Base-by-base conservation (phyloP, 2,888 invertebrate genomes). In the Drosophila neotestacea region DNA sequence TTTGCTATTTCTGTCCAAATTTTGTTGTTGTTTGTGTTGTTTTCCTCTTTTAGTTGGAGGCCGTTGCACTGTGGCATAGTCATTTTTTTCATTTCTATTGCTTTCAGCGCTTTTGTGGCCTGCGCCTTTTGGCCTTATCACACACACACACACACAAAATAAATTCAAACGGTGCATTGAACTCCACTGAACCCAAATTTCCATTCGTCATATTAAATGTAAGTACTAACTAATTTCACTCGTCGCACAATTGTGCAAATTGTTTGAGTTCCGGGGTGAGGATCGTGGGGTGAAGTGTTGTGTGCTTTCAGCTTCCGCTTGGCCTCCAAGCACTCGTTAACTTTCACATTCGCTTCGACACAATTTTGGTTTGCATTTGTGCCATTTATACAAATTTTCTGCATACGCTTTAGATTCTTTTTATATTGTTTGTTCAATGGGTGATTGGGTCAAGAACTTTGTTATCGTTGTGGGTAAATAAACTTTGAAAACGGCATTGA, bases 81-180 rank as follows among this genome's bases (percentile, higher is more conserved):
- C 72, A 76, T 68, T 72, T 73, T 55, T 48, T 76, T n/a, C 34
- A 55, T 76, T 42, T 48, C 39, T 59, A 55, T 39, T 58, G 39
- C 42, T 47, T 10, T 55, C 13, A 28, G 47, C 30, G 46, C 39
- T 28, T 30, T 67, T 54, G 30, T 34, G 54, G 42, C 34, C 59
- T 71, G 54, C 39, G 51, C 72, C 63, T 56, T 42, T 70, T 76
- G 59, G 77, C 76, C 77, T 77, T 77, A 77, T 77, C 77, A 74
- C 28, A 55, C 22, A 52, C 39, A 41, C 36, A 13, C 6, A 38
- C 28, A 32, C 3, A 22, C 22, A 22, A 10, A 16, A 39, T 39
- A 30, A 52, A 54, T 42, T 48, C 56, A 5, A 9, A 9, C 34
- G 50, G 76, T 68, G 50, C 76, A 66, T 72, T 76, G 76, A 76